phyloP scores from a whole-genome alignment of 2,113 vertebrate species.

The Prietella phreatophila region DNA sequence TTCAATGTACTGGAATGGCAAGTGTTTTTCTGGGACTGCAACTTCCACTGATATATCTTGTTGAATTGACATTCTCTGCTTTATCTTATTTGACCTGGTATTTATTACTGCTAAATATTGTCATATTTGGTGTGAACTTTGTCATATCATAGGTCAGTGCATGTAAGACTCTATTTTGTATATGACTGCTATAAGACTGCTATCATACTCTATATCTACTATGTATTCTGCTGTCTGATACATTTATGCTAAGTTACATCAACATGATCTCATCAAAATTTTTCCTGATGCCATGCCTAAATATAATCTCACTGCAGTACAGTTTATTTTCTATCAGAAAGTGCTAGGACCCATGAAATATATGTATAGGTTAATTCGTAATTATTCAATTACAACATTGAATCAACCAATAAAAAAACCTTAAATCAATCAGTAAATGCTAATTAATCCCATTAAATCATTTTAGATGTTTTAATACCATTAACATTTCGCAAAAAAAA shows the following conservation, averaged over 20 bases:
- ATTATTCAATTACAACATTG: too few species aligned
- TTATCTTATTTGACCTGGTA: neutral
- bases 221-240: neutral
- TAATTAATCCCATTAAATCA: neutral
- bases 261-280: neutral
- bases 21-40: conserved; percentile 33
- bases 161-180: neutral
- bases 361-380: too few species aligned
- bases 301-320: neutral
- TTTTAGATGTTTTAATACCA: neutral
- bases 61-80: too few species aligned
- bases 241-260: neutral
- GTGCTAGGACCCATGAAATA: too few species aligned
- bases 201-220: neutral
- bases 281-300: neutral
- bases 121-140: neutral
- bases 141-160: neutral
- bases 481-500: neutral
- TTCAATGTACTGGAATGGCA: conserved; percentile 33
- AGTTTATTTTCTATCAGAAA: too few species aligned
- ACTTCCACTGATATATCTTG: neutral
- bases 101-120: neutral
- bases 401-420: too few species aligned
- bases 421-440: neutral
- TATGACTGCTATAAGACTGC: neutral